Percentiles rank a stretch among this genome's conserved stretches.
Evolutionary conservation across 2,888 invertebrate species (phyloP).

Genomic region (Thereva unica): DNA sequence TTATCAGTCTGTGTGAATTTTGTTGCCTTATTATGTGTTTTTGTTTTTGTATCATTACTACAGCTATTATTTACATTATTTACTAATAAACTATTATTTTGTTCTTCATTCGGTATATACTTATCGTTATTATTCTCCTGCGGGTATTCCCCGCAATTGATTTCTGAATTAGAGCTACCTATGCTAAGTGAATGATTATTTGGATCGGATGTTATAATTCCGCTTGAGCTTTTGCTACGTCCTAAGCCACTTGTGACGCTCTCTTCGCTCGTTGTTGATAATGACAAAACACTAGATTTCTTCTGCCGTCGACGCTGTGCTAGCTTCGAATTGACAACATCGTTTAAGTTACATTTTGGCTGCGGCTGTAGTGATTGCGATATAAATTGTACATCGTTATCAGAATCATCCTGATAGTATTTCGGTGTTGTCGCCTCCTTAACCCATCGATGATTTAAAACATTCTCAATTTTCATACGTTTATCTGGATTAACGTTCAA

Average conservation of each 20-base stretch:
- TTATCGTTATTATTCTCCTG: constrained; percentile 34
- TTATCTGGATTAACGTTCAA: constrained; percentile 17
- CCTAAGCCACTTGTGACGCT: constrained; percentile 49
- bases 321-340: constrained; percentile 53
- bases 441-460: constrained; percentile 70
- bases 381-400: constrained; percentile 18
- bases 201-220: constrained; percentile 42
- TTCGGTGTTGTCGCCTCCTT: constrained; percentile 31
- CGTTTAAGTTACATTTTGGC: constrained; percentile 2
- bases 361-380: constrained; percentile 1
- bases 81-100: constrained; percentile 10
- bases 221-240: constrained; percentile 50
- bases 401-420: constrained; percentile 21
- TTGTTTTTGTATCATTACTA: too few relatives aligned
- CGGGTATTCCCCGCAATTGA: constrained; percentile 18
- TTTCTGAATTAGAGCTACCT: constrained; percentile 34
- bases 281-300: constrained; percentile 53
- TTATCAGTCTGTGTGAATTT: constrained; percentile 11
- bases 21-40: too few relatives aligned
- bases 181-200: constrained; percentile 42
- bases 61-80: constrained; percentile 12
- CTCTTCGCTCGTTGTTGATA: constrained; percentile 46
- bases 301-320: constrained; percentile 66
- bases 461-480: constrained; percentile 49
- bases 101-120: constrained; percentile 29